These are phyloP conservation scores for Nymphalis polychloros DNA, from an alignment of 2,888 invertebrate species.

Conservation along the genomic window DNA sequence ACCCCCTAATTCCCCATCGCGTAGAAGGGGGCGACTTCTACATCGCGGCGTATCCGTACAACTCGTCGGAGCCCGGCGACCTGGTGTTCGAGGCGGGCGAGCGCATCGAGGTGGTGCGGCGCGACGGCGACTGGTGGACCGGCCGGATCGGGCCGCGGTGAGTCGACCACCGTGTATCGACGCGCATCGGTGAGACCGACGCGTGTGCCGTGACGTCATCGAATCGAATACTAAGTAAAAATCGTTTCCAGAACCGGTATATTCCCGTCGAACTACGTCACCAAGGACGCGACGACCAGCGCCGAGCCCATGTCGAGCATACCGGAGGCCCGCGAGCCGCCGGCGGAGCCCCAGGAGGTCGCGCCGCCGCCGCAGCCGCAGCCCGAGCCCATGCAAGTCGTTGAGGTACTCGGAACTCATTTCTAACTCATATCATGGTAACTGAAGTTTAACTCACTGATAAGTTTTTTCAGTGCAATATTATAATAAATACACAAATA, in stretches of 20 bases:
- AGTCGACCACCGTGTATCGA: background rate
- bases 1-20: background rate
- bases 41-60: slow-evolving; percentile 94
- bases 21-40: slow-evolving; percentile 86
- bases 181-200: no score
- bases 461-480: background rate
- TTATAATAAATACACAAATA: no score
- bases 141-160: slow-evolving; percentile 89
- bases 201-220: background rate
- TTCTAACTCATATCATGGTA: background rate
- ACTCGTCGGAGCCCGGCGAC: slow-evolving; percentile 94
- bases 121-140: slow-evolving; percentile 99
- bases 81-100: slow-evolving; percentile 94
- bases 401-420: background rate
- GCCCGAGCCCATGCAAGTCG: slow-evolving; percentile 23
- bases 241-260: slow-evolving; percentile 87
- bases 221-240: no score
- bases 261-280: slow-evolving; percentile 98
- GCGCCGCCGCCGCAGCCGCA: slow-evolving; percentile 23
- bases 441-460: background rate
- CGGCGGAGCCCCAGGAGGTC: slow-evolving; percentile 56
- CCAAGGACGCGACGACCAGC: slow-evolving; percentile 76
- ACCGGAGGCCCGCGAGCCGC: slow-evolving; percentile 66
- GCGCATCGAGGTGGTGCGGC: slow-evolving; percentile 91
- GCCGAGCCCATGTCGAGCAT: slow-evolving; percentile 57